phyloP scores from a whole-genome alignment of 2,888 invertebrate species.

The Aethes cnicana region DNA sequence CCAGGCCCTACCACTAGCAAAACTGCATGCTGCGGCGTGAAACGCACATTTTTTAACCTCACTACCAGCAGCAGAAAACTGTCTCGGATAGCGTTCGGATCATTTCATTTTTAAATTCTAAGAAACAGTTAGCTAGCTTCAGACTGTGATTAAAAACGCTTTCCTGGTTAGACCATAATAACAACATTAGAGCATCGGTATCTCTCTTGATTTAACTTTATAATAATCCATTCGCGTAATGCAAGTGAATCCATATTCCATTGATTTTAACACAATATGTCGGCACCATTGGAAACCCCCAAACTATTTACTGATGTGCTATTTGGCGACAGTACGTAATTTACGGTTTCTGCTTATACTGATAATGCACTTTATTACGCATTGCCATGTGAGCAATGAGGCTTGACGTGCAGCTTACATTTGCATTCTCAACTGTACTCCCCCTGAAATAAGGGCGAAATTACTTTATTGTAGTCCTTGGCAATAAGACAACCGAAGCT shows the following conservation, averaged over 20 bases:
- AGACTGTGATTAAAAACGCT: no score
- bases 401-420: constrained; percentile 41
- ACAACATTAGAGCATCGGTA: no score
- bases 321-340: constrained; percentile 79
- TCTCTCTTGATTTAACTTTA: no score
- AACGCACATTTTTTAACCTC: no score
- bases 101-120: no score
- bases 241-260: neutral
- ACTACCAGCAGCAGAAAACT: no score
- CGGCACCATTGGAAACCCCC: constrained; percentile 48
- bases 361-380: constrained; percentile 76
- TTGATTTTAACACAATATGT: constrained; percentile 32
- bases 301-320: constrained; percentile 71
- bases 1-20: no score
- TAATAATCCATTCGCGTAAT: no score
- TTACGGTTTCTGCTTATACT: constrained; percentile 67
- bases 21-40: no score
- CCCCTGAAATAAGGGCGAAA: neutral
- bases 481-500: neutral
- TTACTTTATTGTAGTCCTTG: neutral
- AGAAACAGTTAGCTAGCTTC: no score
- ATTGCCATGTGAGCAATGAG: constrained; percentile 69
- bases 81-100: no score
- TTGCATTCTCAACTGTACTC: constrained; percentile 5
- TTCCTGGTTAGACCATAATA: no score